Evolutionary conservation across 1,140 invertebrate species (phyloP), one percentile per base, ranked within the genome.

Genomic region (Drosophila auraria): DNA sequence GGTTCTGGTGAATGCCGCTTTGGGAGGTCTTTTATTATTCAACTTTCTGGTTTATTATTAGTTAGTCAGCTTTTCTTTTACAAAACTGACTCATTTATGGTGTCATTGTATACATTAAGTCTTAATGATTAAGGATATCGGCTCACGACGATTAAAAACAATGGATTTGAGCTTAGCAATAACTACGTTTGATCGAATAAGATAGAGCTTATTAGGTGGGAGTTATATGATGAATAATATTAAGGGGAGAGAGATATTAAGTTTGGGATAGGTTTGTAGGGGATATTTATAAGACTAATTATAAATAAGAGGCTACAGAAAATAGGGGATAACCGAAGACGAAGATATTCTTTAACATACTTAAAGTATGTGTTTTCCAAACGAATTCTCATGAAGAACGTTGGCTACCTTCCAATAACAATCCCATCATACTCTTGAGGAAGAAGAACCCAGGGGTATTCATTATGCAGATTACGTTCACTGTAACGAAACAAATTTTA

Each of bases 31-130:
- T 56, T 56, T 47, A 47, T 33, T 65, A 25, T 62, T 57, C 44
- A n/a, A 60, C 12, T 27, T 61, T 30, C 14, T 11, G 17, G 30
- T 40, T 47, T 68, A 49, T 38, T 30, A 38, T 63, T 51, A 62
- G 57, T 38, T n/a, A 17, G 60, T 20, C 36, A 33, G 38, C 15
- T 33, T 45, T 17, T 33, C 38, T 30, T 3, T 33, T 17, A 44
- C 17, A 33, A 38, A 38, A n/a, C 4, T 44, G 38, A 61, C 38
- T 61, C 56, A 45, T 23, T 33, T 60, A 15, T 33, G 12, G 56
- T 33, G 27, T 61, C 57, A 60, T 45, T 30, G 25, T 44, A 44
- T 64, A 33, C 25, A 53, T 53, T 7, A 7, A 7, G 27, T 2
- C 9, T 33, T 20, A 59, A 59, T 20, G 27, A 44, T 2, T 11